Percentiles rank a stretch among this genome's conserved stretches.
These are phyloP conservation scores for Xenopus petersii DNA, from an alignment of 2,797 vertebrate genomes.

Conservation along the genomic window DNA sequence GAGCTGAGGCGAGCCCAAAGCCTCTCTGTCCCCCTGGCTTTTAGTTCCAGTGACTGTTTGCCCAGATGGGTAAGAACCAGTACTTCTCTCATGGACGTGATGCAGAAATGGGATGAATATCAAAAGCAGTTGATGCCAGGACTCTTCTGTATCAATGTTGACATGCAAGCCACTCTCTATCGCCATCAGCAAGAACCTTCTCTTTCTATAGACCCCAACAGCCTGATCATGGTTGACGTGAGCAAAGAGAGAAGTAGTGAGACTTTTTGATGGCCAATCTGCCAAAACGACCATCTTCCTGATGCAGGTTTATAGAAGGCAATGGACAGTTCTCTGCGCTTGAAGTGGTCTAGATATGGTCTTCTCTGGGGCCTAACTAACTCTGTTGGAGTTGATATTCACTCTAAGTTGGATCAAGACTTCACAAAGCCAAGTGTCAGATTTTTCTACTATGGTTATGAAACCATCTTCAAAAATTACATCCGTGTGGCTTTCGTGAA, in stretches of 20 bases:
- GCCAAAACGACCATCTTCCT: background rate
- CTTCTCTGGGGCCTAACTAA: too few species aligned
- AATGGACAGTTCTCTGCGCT: background rate
- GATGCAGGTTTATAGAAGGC: background rate
- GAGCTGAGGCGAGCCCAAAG: conserved; percentile 77
- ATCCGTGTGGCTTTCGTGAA: background rate
- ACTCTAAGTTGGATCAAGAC: background rate
- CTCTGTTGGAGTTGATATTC: too few species aligned
- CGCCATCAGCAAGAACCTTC: conserved; percentile 36
- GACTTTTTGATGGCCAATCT: background rate
- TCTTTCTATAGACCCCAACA: conserved; percentile 58
- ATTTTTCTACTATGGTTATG: background rate
- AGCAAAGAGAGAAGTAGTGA: conserved; percentile 16
- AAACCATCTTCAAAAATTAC: background rate
- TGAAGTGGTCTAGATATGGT: too few species aligned
- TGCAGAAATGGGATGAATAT: conserved; percentile 84
- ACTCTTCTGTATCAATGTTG: conserved; percentile 80
- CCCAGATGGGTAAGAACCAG: conserved; percentile 78
- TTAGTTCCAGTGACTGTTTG: conserved; percentile 66
- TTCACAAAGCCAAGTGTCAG: background rate
- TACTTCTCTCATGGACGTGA: conserved; percentile 76
- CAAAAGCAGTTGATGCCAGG: conserved; percentile 87
- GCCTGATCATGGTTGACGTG: conserved; percentile 64
- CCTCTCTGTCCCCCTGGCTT: conserved; percentile 62
- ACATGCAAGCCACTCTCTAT: conserved; percentile 76